These are phyloP conservation scores for Glareola pratincola DNA, from an alignment of 2,113 vertebrate genomes.

Conservation along the genomic window DNA sequence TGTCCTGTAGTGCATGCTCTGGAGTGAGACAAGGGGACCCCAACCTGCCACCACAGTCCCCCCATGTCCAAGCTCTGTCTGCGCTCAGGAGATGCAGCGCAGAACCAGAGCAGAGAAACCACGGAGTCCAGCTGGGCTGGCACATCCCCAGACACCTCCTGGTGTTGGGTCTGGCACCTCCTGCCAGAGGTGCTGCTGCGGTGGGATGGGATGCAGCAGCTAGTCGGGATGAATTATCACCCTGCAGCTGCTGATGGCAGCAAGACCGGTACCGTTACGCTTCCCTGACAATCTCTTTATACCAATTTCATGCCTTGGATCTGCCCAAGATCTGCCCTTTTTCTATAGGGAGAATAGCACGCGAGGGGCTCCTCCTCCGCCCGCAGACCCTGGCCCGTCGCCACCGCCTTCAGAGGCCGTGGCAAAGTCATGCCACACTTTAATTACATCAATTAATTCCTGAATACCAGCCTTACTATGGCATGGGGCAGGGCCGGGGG, in stretches of 20 bases:
- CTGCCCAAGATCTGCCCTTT: conserved; percentile 10
- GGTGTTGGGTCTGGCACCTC: not conserved
- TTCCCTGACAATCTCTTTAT: conserved; percentile 14
- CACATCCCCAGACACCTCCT: fast-evolving
- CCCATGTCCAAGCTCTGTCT: not conserved
- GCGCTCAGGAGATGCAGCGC: not conserved
- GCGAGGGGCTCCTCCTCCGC: not conserved
- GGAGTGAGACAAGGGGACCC: not conserved
- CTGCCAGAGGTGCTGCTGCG: not conserved
- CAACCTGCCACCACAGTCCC: not conserved
- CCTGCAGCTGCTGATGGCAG: not conserved
- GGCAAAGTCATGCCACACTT: conserved; percentile 58
- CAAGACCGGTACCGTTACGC: not conserved
- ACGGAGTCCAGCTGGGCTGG: fast-evolving
- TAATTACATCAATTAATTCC: conserved; percentile 51
- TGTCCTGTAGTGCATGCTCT: fast-evolving
- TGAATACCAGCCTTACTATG: conserved; percentile 32
- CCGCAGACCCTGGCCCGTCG: not conserved
- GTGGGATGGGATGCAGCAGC: not conserved
- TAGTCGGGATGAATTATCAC: not conserved
- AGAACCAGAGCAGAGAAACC: not conserved
- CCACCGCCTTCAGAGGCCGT: not conserved
- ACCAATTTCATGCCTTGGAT: conserved; percentile 16
- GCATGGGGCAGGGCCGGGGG: not conserved
- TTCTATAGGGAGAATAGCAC: not conserved